phyloP scores from a whole-genome alignment of 1,140 invertebrate species.

The Uloborus diversus region DNA sequence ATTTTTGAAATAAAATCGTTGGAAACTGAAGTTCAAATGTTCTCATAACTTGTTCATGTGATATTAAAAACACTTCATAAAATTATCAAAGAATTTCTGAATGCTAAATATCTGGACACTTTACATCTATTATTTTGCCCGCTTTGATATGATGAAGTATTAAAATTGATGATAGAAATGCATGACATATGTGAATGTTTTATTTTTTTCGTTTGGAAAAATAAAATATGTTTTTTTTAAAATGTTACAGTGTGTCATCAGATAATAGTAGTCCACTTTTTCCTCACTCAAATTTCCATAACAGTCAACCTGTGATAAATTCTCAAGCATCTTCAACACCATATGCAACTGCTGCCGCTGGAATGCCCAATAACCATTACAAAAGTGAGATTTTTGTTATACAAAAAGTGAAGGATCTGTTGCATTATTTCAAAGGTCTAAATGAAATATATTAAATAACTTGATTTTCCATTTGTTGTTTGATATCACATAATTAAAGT shows the following conservation, averaged over 20 bases:
- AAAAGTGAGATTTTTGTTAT: slow-evolving; percentile 35
- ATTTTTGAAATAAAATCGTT: no score
- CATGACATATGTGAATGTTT: no score
- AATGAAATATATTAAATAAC: no score
- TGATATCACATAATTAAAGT: no score
- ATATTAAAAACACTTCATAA: not conserved
- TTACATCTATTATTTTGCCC: not conserved
- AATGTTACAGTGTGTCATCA: slow-evolving; percentile 16
- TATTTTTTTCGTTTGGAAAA: no score
- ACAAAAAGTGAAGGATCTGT: no score
- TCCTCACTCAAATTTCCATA: slow-evolving; percentile 31
- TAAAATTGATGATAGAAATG: no score
- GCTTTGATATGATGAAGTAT: not conserved
- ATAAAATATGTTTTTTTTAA: not conserved
- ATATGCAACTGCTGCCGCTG: slow-evolving; percentile 47
- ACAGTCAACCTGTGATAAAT: slow-evolving; percentile 41
- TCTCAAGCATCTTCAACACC: slow-evolving; percentile 51
- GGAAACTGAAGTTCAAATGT: not conserved
- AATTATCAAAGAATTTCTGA: not conserved
- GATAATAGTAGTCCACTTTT: slow-evolving; percentile 29
- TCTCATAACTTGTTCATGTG: not conserved
- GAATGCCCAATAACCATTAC: slow-evolving; percentile 42
- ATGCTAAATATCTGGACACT: not conserved
- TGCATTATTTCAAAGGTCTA: no score
- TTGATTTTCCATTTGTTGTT: no score